Evolutionary conservation across 1,140 invertebrate species (phyloP).

Genomic region (Nephila pilipes): DNA sequence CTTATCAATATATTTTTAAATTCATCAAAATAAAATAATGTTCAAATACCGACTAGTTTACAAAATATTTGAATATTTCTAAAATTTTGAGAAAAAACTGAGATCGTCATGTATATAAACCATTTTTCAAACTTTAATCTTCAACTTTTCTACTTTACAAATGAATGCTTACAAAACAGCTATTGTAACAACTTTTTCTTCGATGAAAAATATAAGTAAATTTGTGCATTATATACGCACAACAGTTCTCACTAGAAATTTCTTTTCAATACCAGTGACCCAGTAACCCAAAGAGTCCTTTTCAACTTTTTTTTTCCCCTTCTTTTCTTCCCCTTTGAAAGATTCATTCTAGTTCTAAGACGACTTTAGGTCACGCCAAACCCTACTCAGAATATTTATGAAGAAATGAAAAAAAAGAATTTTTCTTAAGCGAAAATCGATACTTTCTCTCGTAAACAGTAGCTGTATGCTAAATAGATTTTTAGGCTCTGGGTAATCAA

Average conservation of each 20-base stretch:
- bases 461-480: constrained; percentile 46
- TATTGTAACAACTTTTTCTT: background rate
- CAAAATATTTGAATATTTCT: too few relatives aligned
- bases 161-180: background rate
- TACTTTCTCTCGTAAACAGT: background rate
- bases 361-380: constrained; percentile 44
- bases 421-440: constrained; percentile 59
- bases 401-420: background rate
- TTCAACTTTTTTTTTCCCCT: too few relatives aligned
- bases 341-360: background rate
- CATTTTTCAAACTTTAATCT: background rate
- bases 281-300: too few relatives aligned
- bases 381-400: constrained; percentile 50
- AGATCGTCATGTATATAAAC: background rate
- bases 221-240: background rate
- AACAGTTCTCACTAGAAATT: background rate
- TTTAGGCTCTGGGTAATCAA: constrained; percentile 1
- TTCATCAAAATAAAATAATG: background rate
- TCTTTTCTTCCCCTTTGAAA: background rate
- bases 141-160: background rate
- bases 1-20: too few relatives aligned
- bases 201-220: background rate
- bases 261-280: too few relatives aligned
- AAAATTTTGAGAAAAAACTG: too few relatives aligned
- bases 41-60: background rate